Conservation (phyloP, 2,113 vertebrate genomes). For the Cyprinodon brontotheroides region DNA sequence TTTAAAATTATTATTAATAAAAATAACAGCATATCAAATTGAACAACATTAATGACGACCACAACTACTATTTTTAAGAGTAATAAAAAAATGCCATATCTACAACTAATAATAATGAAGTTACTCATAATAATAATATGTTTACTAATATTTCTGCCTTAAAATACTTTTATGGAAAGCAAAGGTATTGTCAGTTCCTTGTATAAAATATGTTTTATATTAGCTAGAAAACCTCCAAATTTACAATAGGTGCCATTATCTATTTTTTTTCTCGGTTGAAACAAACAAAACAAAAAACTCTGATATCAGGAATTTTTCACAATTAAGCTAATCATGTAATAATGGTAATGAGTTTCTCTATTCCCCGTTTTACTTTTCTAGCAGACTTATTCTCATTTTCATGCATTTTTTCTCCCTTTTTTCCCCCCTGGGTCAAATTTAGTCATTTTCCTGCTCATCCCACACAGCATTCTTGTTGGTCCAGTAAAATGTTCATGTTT, state of each 20-base stretch:
- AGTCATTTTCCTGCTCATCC: too few species aligned
- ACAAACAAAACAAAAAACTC: background rate
- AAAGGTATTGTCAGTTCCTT: background rate
- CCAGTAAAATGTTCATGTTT: constrained; percentile 5
- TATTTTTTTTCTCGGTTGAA: too few species aligned
- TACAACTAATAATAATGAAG: background rate
- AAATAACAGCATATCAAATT: too few species aligned
- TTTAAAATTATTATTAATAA: too few species aligned
- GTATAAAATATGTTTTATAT: background rate
- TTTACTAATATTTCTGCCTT: background rate
- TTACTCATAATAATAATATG: background rate
- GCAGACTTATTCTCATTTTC: background rate
- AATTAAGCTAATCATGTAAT: background rate
- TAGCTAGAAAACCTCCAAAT: too few species aligned
- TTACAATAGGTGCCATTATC: too few species aligned
- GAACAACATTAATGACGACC: too few species aligned
- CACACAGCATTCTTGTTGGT: background rate
- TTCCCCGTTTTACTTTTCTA: too few species aligned
- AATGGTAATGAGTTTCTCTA: background rate
- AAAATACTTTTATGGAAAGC: background rate
- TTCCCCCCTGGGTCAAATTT: too few species aligned
- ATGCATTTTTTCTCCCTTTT: background rate
- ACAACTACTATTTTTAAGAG: background rate
- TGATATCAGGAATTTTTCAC: background rate
- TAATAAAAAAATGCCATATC: background rate